Conservation (phyloP, 2,797 vertebrate species). For the Channallabes apus region DNA sequence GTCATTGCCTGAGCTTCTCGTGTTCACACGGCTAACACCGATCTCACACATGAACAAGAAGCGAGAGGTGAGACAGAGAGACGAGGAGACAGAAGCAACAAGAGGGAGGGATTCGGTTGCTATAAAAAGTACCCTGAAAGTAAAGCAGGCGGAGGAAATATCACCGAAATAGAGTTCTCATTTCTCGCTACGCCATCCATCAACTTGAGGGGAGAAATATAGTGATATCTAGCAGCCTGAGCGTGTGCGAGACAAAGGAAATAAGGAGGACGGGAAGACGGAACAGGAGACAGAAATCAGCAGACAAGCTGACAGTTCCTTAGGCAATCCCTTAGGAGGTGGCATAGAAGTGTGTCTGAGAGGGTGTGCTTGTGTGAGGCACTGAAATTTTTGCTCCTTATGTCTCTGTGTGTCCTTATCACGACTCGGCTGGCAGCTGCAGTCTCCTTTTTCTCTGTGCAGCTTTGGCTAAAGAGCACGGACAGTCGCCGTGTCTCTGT, state of each 20-base stretch:
- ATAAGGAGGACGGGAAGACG: not conserved
- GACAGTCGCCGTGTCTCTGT: constrained; percentile 42
- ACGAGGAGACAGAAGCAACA: not conserved
- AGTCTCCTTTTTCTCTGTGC: constrained; percentile 23
- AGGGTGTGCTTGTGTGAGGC: constrained; percentile 21
- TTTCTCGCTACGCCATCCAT: constrained; percentile 20
- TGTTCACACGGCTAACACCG: constrained; percentile 43
- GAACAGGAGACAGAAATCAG: constrained; percentile 1
- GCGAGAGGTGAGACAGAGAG: constrained; percentile 39
- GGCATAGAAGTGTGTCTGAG: constrained; percentile 21
- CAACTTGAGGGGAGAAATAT: constrained; percentile 5
- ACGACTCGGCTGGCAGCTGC: constrained; percentile 38
- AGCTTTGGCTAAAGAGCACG: constrained; percentile 17
- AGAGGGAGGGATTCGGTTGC: constrained; percentile 36
- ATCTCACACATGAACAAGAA: constrained; percentile 34
- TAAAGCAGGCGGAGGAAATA: constrained; percentile 12
- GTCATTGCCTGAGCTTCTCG: constrained; percentile 48
- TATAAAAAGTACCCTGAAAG: constrained; percentile 4
- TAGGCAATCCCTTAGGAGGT: constrained; percentile 31
- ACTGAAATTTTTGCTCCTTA: constrained; percentile 25
- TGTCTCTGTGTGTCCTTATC: constrained; percentile 30
- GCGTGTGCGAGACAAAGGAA: constrained; percentile 11
- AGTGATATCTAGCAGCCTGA: constrained; percentile 10
- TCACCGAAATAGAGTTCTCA: constrained; percentile 2
- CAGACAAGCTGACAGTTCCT: constrained; percentile 16